Conservation (phyloP, 1,140 invertebrate genomes). For the Hycleus cichorii region DNA sequence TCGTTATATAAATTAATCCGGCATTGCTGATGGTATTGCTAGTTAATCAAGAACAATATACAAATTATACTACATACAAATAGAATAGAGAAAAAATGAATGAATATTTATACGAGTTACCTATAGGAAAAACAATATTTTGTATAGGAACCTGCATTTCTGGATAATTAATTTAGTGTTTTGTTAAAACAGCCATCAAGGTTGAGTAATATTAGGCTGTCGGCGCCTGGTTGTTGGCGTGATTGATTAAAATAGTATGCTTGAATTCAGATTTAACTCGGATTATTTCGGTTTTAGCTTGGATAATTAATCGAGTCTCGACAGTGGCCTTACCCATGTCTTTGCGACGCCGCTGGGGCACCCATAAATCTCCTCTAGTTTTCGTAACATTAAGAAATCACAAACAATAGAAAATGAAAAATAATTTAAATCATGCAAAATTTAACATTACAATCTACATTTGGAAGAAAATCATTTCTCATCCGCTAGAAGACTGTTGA, state of each 20-base stretch:
- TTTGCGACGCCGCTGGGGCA: too few relatives aligned
- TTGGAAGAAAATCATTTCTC: too few relatives aligned
- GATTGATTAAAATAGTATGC: conserved; percentile 13
- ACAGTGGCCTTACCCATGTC: too few relatives aligned
- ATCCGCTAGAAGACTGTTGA: too few relatives aligned
- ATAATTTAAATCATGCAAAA: too few relatives aligned
- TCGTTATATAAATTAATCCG: conserved; percentile 16
- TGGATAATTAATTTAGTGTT: conserved; percentile 9
- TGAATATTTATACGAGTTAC: too few relatives aligned
- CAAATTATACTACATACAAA: too few relatives aligned
- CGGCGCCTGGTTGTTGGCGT: conserved; percentile 8
- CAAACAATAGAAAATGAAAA: too few relatives aligned
- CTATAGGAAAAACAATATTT: not conserved
- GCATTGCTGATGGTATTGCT: not conserved
- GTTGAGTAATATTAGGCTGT: conserved; percentile 7
- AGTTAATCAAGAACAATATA: not conserved
- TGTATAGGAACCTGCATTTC: not conserved
- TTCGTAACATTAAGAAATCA: too few relatives aligned
- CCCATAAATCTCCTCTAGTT: too few relatives aligned
- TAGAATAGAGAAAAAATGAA: too few relatives aligned
- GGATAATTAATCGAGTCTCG: conserved; percentile 6
- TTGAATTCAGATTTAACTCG: conserved; percentile 5
- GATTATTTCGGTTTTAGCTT: conserved; percentile 2
- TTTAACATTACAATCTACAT: too few relatives aligned
- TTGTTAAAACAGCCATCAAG: conserved; percentile 8